Evolutionary conservation across 2,113 vertebrate genomes (phyloP), one percentile per base, ranked within the genome.

Genomic region (Mormoops blainvillei): DNA sequence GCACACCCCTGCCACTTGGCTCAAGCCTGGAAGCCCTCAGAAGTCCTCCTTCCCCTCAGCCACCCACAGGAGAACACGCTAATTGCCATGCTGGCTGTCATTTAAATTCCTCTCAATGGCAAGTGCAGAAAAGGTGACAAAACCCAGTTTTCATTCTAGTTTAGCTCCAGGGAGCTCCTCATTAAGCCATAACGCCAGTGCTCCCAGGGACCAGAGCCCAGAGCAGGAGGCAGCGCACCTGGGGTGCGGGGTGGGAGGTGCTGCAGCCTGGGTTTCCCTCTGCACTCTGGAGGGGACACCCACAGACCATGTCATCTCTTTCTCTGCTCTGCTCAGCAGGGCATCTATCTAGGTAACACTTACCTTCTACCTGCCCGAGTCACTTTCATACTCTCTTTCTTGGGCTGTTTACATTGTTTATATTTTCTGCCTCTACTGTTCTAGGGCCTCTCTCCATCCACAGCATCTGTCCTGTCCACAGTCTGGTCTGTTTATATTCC

Each of bases 401-500:
- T 83, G 50, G 91, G 77, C 90, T 78, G 5, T 92, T 86, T n/a
- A 18, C 78, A 43, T 70, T 76, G 90, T 81, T 96, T 82, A n/a
- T 88, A 81, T 33, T 91, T 86, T 74, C 85, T 86, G 24, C 92
- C 97, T 85, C 0, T 77, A 87, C 95, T 97, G 70, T 65, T 87
- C 86, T 93, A 91, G 28, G 68, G 58, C 31, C 26, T 22, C 89
- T 93, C 86, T 73, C 88, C 36, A 4, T 61, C 68, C 45, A 13
- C 7, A 24, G 82, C 67, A 38, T 84, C 91, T 41, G 50, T 63
- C 77, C 91, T 94, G 74, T 68, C 65, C 88, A 13, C 54, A 96
- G 48, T 61, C 65, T 80, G 33, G 20, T 89, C 97, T 92, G 77
- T 97, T 98, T 93, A 83, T 96, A 95, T 93, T 80, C 96, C 65